A percentile compares a stretch with the other conserved stretches of the same genome.
Conservation (phyloP, 2,888 invertebrate species). For the Cataglyphis cursor region DNA sequence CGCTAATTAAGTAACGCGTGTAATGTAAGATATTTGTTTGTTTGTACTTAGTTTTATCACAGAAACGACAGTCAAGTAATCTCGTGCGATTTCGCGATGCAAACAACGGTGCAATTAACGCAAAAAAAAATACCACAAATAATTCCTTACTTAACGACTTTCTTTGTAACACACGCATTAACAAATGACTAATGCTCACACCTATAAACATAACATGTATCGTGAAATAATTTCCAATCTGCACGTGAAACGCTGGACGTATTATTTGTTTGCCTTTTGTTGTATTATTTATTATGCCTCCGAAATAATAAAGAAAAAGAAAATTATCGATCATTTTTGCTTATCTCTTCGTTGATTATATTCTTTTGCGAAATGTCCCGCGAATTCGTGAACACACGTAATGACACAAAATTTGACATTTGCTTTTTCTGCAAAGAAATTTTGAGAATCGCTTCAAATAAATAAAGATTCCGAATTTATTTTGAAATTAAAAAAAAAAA, state of each 20-base stretch:
- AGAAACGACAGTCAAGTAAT: slow-evolving; percentile 1
- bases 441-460: neutral
- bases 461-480: neutral
- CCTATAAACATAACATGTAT: slow-evolving; percentile 14
- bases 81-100: neutral
- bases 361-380: neutral
- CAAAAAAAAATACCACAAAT: neutral
- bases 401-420: neutral
- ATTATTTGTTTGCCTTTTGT: neutral
- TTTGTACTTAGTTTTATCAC: slow-evolving; percentile 8
- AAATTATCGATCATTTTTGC: neutral
- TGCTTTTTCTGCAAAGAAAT: neutral
- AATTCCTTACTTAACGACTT: neutral
- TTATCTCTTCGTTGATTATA: neutral
- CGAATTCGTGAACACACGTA: neutral
- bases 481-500: neutral
- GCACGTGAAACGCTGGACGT: neutral
- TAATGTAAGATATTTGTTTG: slow-evolving; percentile 1
- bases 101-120: neutral
- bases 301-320: slow-evolving; percentile 10
- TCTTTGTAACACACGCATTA: neutral
- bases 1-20: slow-evolving; percentile 25
- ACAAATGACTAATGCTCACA: slow-evolving; percentile 2
- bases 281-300: neutral
- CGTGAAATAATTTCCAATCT: slow-evolving; percentile 38